phyloP scores from a whole-genome alignment of 2,888 invertebrate genomes.

The Subacronicta megacephala region DNA sequence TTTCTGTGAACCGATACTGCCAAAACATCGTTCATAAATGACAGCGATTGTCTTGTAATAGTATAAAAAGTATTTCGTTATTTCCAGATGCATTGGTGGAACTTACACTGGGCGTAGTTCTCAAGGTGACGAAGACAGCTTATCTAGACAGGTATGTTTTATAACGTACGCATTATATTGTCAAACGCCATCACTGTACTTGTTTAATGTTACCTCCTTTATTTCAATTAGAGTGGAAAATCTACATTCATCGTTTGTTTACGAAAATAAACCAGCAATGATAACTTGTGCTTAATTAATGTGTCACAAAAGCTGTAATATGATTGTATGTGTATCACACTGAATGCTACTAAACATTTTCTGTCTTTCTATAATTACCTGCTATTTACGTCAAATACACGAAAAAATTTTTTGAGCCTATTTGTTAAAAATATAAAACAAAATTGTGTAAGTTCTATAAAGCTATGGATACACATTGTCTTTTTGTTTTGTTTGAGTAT shows the following conservation, averaged over 20 bases:
- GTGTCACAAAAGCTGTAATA: constrained; percentile 2
- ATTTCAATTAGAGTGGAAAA: background rate
- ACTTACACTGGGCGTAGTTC: constrained; percentile 87
- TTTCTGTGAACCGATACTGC: too few species aligned
- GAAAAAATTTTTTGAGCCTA: too few species aligned
- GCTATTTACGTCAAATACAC: too few species aligned
- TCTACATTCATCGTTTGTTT: background rate
- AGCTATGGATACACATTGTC: too few species aligned
- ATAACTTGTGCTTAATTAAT: constrained; percentile 1
- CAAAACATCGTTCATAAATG: too few species aligned
- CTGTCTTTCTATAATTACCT: too few species aligned
- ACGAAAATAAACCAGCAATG: constrained; percentile 15
- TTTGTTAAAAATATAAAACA: too few species aligned
- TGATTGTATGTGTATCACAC: constrained; percentile 10
- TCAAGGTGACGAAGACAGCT: constrained; percentile 90
- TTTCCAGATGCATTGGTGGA: constrained; percentile 90
- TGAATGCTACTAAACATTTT: constrained; percentile 25
- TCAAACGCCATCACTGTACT: background rate
- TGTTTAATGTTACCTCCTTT: background rate
- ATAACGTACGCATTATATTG: background rate
- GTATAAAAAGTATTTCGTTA: background rate
- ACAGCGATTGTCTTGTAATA: too few species aligned
- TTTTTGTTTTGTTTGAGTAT: too few species aligned
- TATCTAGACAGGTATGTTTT: constrained; percentile 85
- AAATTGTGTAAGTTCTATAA: too few species aligned